These are phyloP conservation scores for Columba livia DNA, from an alignment of 2,113 vertebrate genomes.

Conservation along the genomic window DNA sequence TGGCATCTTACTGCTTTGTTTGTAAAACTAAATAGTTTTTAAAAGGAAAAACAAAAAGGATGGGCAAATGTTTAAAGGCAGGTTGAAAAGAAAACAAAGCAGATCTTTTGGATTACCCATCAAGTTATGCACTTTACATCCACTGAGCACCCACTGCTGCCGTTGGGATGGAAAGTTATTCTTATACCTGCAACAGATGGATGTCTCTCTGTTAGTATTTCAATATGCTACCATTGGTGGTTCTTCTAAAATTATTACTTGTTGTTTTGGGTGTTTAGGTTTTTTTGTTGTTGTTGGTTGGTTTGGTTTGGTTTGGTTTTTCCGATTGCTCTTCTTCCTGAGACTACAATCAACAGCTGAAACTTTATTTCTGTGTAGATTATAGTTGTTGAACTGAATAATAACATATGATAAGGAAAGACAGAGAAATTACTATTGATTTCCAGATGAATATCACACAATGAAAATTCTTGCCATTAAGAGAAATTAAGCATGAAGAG, in stretches of 20 bases:
- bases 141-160: not conserved
- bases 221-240: fast-evolving
- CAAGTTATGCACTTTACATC: not conserved
- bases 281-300: no score
- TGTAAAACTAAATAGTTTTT: not conserved
- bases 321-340: not conserved
- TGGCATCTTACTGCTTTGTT: not conserved
- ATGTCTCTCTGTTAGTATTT: not conserved
- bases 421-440: not conserved
- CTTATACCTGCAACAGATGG: not conserved
- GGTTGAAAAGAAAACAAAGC: not conserved
- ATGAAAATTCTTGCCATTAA: not conserved
- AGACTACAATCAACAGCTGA: not conserved
- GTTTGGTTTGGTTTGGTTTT: not conserved
- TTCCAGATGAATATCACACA: not conserved
- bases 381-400: not conserved
- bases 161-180: not conserved
- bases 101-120: not conserved
- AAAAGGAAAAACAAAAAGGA: not conserved
- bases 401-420: not conserved
- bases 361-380: not conserved
- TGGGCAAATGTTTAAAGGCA: not conserved
- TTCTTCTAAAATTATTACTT: not conserved
- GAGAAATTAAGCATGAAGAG: not conserved
- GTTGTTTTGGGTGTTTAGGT: not conserved